Base-by-base conservation (phyloP, 2,797 vertebrate species). In the Numenius phaeopus region DNA sequence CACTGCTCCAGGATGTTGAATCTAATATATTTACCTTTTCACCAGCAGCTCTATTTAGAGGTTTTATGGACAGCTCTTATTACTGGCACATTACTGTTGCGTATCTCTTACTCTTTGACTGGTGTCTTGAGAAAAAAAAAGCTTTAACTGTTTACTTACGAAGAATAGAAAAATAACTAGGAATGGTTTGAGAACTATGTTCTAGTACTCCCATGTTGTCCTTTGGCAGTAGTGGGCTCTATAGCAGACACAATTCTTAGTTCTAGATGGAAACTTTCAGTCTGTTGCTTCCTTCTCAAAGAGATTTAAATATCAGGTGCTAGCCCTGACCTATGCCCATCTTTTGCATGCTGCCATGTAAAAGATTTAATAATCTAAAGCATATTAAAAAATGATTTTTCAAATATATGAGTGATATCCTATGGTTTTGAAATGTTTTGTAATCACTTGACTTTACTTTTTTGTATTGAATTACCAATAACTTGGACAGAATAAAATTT, bases 71-170 rank as follows among this genome's bases (percentile, higher is more conserved):
- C 44, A 90, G 62, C 23, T 65, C 5, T 73, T 55, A 17, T 26
- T 69, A 11, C 29, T 81, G 76, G 14, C 3, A 11, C 3, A 2
- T 49, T 40, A 10, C 15, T 23, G 0, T 8, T 42, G 17, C 1
- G 0, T 58, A 4, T 67, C 57, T 69, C n/a, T 78, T 47, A 40
- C 16, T 82, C 50, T 34, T 84, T 82, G 12, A 19, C 78, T 76
- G 58, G 26, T 49, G 30, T 32, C n/a, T 64, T n/a, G 10, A 59
- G 61, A 37, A 47, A 85, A 47, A 85, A 84, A 81, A 39, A 44
- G 2, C 47, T 94, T 17, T 4, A 42, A 14, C 18, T 39, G 0
- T 72, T 89, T 47, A 7, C 23, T 37, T 69, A 18, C 2, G 11
- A 55, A 67, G 29, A 89, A 20, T 21, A 65, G 16, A 44, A 81